Evolutionary conservation across 2,113 vertebrate species (phyloP), one percentile per base, ranked within the genome.

Genomic region (Istiophorus platypterus): DNA sequence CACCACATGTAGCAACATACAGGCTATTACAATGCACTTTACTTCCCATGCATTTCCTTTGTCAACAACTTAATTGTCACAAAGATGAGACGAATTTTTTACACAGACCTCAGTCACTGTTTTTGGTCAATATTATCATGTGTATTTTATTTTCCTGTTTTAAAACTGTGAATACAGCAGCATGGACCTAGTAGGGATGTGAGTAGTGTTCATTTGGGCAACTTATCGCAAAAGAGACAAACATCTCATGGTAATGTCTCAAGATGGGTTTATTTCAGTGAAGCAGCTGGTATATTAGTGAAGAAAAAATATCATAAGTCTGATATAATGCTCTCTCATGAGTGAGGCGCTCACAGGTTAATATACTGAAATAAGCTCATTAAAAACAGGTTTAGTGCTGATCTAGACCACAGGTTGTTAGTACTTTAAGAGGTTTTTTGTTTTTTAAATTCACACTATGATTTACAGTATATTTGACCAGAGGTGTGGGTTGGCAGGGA

Each of bases 21-120:
- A 64, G 73, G 31, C 69, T 52, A 81, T 85, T 71, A 31, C 80
- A 57, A 86, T 59, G 92, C 89, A 90, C 89, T 92, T 94, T 89
- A 90, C 76, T 51, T 58, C 0, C 76, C 63, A 41, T 75, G 14
- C 39, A 61, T 86, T 58, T 17, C 47, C 17, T 20, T 31, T 68
- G 76, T 72, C 64, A 65, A 39, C 51, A 68, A 47, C 51, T 47
- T 26, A 76, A 68, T 26, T 71, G 81, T 78, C 80, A 80, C 54
- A 59, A 70, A 51, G 57, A 71, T n/a, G 42, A 86, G 37, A 63
- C 45, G 37, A 74, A 71, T 72, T 78, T 63, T 56, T 75, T 20
- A 71, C 39, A 45, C 41, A 61, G 73, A 74, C 73, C 73, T 77
- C 73, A 85, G 62, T 64, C 31, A 77, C 42, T 90, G 82, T 81